Evolutionary conservation across 2,888 invertebrate genomes (phyloP), one percentile per base, ranked within the genome.

Genomic region (Zaprionus bogoriensis): DNA sequence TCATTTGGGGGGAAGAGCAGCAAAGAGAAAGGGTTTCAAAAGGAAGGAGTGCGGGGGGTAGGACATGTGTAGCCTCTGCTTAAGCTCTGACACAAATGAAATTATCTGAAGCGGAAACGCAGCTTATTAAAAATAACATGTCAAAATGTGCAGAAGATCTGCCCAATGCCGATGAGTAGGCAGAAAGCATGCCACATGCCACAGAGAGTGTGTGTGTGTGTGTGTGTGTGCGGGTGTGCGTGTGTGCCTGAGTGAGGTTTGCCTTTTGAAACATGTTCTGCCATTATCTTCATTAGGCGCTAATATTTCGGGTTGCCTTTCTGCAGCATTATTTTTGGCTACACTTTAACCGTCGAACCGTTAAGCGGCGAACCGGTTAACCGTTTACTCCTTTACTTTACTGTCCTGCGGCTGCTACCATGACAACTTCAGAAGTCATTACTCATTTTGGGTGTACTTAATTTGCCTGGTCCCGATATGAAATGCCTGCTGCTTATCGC

Each of bases 231-330:
- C 46, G 41, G 32, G 36, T 27, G 53, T 12, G 28, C 20, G 47
- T 7, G n/a, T 41, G 42, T 32, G 51, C 12, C 22, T 38, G 54
- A 48, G 53, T 55, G 45, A 22, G 64, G 60, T 57, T 52, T 19
- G 51, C 36, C 57, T n/a, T 70, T 80, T 70, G 58, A 67, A 77
- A 64, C 60, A 75, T 75, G 69, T 79, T 63, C 63, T 58, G 58
- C 85, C 82, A 87, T 88, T 87, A 87, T 87, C 87, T 87, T 82
- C 80, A 84, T 87, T 82, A 87, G 70, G 65, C 69, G 82, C 71
- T 75, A 82, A 82, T 59, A 60, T 51, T 57, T 66, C 47, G 61
- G 62, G 63, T 44, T 59, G 63, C n/a, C n/a, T n/a, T n/a, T n/a
- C n/a, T 64, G 36, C 27, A 36, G 14, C 20, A 48, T 53, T 71